Percentiles rank a stretch among this genome's conserved stretches.
Evolutionary conservation across 2,113 vertebrate species (phyloP).

Genomic region (Gadus chalcogrammus): DNA sequence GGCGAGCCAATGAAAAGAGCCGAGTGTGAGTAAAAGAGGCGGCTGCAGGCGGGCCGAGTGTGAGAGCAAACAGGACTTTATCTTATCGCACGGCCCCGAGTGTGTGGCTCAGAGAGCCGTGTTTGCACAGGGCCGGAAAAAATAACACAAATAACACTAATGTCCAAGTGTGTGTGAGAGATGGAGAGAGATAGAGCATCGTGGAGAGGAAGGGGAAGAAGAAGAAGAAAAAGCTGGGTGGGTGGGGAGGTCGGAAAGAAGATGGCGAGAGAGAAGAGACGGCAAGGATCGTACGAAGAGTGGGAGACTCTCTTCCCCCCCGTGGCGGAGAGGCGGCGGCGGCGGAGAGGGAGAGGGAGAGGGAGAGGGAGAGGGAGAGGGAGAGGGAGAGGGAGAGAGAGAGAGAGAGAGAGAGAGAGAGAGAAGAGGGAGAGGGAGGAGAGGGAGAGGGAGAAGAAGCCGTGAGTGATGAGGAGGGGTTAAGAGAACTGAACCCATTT

Average conservation of each 20-base stretch:
- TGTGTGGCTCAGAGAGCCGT: slow-evolving; percentile 44
- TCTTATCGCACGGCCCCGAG: slow-evolving; percentile 24
- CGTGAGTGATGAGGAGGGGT: slow-evolving; percentile 76
- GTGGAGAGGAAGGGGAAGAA: slow-evolving; percentile 10
- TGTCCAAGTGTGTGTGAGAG: slow-evolving; percentile 41
- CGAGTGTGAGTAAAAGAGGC: slow-evolving; percentile 47
- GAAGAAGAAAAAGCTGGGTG: background rate
- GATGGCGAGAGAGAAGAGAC: slow-evolving; percentile 31
- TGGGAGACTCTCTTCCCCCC: slow-evolving; percentile 43
- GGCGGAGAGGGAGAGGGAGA: slow-evolving; percentile 38
- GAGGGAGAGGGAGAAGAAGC: slow-evolving; percentile 54
- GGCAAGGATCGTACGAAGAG: background rate
- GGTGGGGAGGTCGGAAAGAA: slow-evolving; percentile 16
- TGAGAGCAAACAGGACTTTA: slow-evolving; percentile 47
- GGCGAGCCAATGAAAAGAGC: slow-evolving; percentile 63
- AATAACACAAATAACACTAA: too few species aligned
- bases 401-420: slow-evolving; percentile 52
- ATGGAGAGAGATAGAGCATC: slow-evolving; percentile 35
- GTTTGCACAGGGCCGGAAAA: slow-evolving; percentile 45
- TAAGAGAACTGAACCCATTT: slow-evolving; percentile 83
- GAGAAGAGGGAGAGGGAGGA: background rate
- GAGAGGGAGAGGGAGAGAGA: slow-evolving; percentile 43
- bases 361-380: slow-evolving; percentile 44
- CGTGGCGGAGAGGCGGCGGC: slow-evolving; percentile 43
- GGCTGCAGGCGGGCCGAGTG: slow-evolving; percentile 41